Conservation (phyloP, 2,888 invertebrate species). For the Stegana nigrithorax region DNA sequence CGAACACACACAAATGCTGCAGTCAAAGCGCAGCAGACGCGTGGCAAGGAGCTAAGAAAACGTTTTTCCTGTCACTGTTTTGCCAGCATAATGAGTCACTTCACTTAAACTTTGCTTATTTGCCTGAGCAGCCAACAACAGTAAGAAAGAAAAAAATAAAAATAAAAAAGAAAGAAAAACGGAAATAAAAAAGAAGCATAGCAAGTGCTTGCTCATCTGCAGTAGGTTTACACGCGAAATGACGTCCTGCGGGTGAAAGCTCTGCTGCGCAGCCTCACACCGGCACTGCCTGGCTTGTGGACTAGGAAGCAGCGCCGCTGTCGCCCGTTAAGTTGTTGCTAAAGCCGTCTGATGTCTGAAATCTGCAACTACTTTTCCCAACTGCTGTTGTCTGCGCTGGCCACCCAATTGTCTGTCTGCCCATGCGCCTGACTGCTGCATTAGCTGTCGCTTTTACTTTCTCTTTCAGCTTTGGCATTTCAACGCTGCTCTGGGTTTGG, state of each 20-base stretch:
- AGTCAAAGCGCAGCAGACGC: background rate
- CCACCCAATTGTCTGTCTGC: background rate
- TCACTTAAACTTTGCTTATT: background rate
- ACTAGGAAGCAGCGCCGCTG: background rate
- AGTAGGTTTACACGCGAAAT: background rate
- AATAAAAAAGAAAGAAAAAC: too few species aligned
- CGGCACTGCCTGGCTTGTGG: background rate
- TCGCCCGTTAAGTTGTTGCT: background rate
- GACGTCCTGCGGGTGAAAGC: background rate
- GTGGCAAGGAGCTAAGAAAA: background rate
- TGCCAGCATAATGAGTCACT: constrained; percentile 13
- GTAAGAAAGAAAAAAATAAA: too few species aligned
- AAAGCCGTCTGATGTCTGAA: background rate
- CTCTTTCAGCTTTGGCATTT: background rate
- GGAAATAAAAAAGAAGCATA: too few species aligned
- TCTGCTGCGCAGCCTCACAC: background rate
- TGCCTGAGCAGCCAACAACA: too few species aligned
- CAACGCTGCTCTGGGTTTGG: background rate
- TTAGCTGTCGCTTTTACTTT: background rate
- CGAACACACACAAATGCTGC: too few species aligned
- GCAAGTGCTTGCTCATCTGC: background rate
- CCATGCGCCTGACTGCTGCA: background rate
- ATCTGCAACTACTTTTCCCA: background rate
- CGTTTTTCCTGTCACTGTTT: constrained; percentile 8
- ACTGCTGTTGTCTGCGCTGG: background rate